Evolutionary conservation across 2,113 vertebrate genomes (phyloP), one percentile per base, ranked within the genome.

Genomic region (Notarius quadriscutis): DNA sequence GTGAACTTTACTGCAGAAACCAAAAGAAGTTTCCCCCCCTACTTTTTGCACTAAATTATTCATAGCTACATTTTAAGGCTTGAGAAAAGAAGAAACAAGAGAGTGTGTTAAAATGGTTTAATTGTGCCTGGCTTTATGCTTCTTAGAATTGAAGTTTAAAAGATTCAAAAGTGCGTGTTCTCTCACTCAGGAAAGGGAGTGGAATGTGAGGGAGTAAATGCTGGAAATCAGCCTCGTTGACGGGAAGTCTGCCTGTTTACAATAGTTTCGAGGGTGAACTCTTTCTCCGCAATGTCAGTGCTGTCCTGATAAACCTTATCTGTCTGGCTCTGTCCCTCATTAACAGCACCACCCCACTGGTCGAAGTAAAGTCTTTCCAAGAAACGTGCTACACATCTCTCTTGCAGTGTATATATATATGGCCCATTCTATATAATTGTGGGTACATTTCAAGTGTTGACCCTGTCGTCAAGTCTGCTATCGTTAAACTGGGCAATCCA

Each of bases 21-120:
- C 71, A 51, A 3, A 3, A 48, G 9, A 22, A 85, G 51, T 57
- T 62, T n/a, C n/a, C n/a, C n/a, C n/a, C n/a, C n/a, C n/a, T n/a
- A 75, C 57, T 50, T 77, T n/a, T 48, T 53, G 51, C 15, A 50
- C 25, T 85, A 58, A 85, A 77, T 65, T 78, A 78, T 65, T 53
- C 2, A 85, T n/a, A 11, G 22, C 34, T 74, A 41, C 18, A 25
- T 84, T 72, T 57, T 72, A 4, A 63, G 72, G 34, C 34, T 48
- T 67, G 11, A 63, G 15, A 62, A 55, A 30, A 22, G 30, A 41
- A 53, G 14, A 12, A 55, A 18, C 8, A n/a, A 27, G 2, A 41
- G 67, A 58, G 75, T 25, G 75, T 86, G 63, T 80, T 17, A 48
- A 77, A 69, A 17, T 86, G 14, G 25, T 86, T 53, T 78, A 25